Evolutionary conservation across 2,888 invertebrate species (phyloP).

Genomic region (Sphaerophoria taeniata): DNA sequence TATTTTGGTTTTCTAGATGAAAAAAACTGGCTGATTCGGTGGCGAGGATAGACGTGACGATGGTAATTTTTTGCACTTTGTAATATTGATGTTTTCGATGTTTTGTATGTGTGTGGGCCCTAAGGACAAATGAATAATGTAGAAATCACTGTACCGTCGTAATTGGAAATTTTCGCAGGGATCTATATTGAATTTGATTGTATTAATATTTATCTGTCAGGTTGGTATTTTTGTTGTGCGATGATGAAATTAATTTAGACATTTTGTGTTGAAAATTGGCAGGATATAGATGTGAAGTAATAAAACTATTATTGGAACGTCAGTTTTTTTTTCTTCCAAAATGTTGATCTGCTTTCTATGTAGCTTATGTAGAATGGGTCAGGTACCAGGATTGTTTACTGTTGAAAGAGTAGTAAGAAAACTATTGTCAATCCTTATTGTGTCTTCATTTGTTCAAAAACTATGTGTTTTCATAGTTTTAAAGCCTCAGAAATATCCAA

Average conservation of each 20-base stretch:
- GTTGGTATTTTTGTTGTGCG: background rate
- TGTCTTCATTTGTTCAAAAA: no score
- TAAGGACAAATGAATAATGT: conserved; percentile 22
- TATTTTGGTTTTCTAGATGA: conserved; percentile 13
- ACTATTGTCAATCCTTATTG: no score
- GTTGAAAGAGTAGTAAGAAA: no score
- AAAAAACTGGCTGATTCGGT: background rate
- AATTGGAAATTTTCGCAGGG: conserved; percentile 16
- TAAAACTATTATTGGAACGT: no score
- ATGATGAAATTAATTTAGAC: conserved; percentile 16
- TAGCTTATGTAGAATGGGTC: no score
- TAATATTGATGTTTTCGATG: background rate
- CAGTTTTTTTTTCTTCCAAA: no score
- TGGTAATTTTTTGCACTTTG: background rate
- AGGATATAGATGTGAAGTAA: background rate
- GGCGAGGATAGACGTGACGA: background rate
- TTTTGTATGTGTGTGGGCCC: conserved; percentile 1
- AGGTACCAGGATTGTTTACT: no score
- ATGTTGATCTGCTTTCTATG: no score
- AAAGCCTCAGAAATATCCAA: no score
- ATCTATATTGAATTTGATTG: conserved; percentile 19
- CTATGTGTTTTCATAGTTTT: no score
- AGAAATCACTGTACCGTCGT: conserved; percentile 26
- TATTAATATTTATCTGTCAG: conserved; percentile 18
- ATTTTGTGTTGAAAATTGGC: conserved; percentile 12